These are phyloP conservation scores for Dromaius novaehollandiae DNA, from an alignment of 2,113 vertebrate genomes.

Conservation along the genomic window DNA sequence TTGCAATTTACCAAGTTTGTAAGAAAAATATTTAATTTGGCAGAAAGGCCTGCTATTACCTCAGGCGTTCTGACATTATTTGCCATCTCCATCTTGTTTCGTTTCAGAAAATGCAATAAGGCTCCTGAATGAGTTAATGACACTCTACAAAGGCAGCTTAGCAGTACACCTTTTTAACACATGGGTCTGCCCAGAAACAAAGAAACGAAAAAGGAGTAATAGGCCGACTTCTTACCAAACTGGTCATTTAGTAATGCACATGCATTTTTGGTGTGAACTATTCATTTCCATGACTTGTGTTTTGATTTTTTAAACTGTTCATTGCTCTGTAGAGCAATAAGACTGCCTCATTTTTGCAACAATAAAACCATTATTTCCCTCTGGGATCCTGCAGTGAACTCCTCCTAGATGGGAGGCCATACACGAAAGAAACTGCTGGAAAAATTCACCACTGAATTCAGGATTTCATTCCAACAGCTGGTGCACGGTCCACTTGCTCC, in stretches of 20 bases:
- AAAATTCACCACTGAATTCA: rapidly evolving
- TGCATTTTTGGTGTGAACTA: rapidly evolving
- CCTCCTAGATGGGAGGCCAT: neutral
- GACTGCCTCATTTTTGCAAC: rapidly evolving
- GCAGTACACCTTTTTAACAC: neutral
- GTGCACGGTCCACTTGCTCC: rapidly evolving
- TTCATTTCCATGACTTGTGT: no score
- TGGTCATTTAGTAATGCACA: no score
- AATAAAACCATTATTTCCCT: neutral
- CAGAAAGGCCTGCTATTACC: neutral
- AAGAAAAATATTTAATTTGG: neutral
- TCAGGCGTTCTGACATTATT: neutral
- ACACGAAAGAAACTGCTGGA: rapidly evolving
- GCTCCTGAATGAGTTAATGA: neutral
- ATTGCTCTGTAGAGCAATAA: neutral
- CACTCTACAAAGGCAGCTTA: no score
- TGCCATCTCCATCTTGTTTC: neutral
- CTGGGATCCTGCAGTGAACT: rapidly evolving
- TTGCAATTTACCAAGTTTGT: neutral
- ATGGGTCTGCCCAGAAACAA: neutral
- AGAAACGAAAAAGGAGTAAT: neutral
- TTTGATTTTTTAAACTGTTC: neutral
- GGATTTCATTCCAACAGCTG: neutral
- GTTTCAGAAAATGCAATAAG: neutral
- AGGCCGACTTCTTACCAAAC: neutral